These are phyloP conservation scores for Alectoris magna DNA, from an alignment of 2,797 vertebrate genomes.

Conservation along the genomic window DNA sequence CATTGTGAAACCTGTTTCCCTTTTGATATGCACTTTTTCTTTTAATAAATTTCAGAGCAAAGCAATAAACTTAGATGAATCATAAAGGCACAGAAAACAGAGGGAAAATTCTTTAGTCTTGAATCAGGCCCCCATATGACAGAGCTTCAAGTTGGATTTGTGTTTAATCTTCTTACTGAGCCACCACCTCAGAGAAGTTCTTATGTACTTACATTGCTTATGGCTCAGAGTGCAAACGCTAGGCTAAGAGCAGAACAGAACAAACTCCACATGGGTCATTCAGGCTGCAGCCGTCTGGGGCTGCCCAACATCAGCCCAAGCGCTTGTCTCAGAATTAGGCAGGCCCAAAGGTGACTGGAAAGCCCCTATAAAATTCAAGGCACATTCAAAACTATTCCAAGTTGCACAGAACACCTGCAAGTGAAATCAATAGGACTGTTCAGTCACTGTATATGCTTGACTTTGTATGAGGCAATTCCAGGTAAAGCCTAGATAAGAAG, in stretches of 20 bases:
- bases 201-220: accelerated
- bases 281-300: neutral
- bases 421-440: neutral
- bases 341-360: neutral
- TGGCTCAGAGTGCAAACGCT: neutral
- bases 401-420: neutral
- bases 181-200: neutral
- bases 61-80: conserved; percentile 47
- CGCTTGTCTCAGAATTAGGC: neutral
- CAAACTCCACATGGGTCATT: accelerated
- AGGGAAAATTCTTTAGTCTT: conserved; percentile 8
- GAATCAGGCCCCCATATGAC: neutral
- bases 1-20: conserved; percentile 43
- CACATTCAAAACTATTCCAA: too few relatives aligned
- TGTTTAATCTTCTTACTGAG: neutral
- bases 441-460: neutral
- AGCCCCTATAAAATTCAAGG: neutral
- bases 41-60: conserved; percentile 49
- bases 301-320: accelerated
- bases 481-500: neutral
- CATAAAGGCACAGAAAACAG: conserved; percentile 18
- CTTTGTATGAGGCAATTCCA: neutral
- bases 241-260: neutral
- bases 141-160: neutral
- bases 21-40: conserved; percentile 25